Base-by-base conservation (phyloP, 2,113 vertebrate genomes). In the Galbula dea region DNA sequence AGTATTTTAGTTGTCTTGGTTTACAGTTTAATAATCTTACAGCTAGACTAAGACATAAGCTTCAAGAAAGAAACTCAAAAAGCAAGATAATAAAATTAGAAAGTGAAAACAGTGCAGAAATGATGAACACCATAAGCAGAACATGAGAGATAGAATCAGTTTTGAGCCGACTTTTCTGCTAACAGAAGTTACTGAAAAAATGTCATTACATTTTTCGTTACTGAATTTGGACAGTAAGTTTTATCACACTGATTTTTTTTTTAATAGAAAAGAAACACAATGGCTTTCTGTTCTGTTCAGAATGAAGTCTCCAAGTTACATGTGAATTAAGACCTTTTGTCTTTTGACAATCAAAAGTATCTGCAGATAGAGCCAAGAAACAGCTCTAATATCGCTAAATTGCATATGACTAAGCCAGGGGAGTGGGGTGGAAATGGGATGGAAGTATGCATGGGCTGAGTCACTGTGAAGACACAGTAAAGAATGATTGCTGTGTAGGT, bases 401-500 rank as follows among this genome's bases (percentile, higher is more conserved):
- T 85, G 55, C 62, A 62, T 36, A 82, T 89, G 86, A 96, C 62
- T 90, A 92, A 84, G 78, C 51, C 67, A 61, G 46, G 37, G 52
- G 62, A 87, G 84, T 36, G 58, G 68, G 34, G 78, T 82, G 77
- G 71, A 82, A 95, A 79, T 8, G 16, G 45, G 58, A 84, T 79
- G 74, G 90, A 95, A 87, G 89, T 82, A 54, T 79, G 92, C 84
- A 87, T 89, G 66, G 88, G 62, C 92, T 94, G 94, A 95, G 67
- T 92, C 89, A 94, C 8, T 69, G 37, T 69, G 43, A 85, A 95
- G 83, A 61, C 72, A 91, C 3, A 54, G 59, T 58, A 54, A 90
- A 78, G 76, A 94, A 90, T 66, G 45, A 88, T 30, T 88, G 67
- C 68, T 49, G 37, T 26, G 1, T n/a, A 91, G 76, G 27, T 54